Base-by-base conservation (phyloP, 2,797 vertebrate genomes). In the Propithecus perrieri region DNA sequence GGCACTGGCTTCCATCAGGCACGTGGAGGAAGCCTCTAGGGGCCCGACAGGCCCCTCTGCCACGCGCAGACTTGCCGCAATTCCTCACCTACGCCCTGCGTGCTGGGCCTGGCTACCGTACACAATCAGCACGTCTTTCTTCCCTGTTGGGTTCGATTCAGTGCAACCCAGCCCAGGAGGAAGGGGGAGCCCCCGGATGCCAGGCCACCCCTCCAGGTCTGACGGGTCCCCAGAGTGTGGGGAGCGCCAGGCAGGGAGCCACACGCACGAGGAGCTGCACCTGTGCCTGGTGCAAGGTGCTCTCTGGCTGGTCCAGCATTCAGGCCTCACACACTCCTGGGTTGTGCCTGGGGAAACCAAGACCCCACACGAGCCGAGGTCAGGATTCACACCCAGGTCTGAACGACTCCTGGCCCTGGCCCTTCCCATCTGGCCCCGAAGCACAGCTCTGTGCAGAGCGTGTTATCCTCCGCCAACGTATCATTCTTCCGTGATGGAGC, bases 101-200 rank as follows among this genome's bases (percentile, higher is more conserved):
- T 1, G 2, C 35, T 22, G 0, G 2, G 85, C 53, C 22, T 5
- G 12, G 30, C 0, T 18, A 15, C 38, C 11, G 2, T 4, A 35
- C 14, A n/a, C 2, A 0, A 59, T 89, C 59, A 24, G 48, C 28
- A 46, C 2, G 14, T 8, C 28, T 33, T n/a, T 43, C 35, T 38
- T 26, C 38, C 80, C 41, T 61, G 30, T 11, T 53, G 43, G 74
- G 30, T 61, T 81, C 57, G 35, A 35, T 30, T 85, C 41, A 80
- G 26, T 50, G 43, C 63, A 28, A 69, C 8, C 35, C 22, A 65
- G 30, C 80, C 76, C 20, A 12, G 53, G 80, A 85, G 57, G 55
- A 75, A 84, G 67, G 50, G 53, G 43, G 48, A 24, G 86, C 33
- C 11, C 30, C 38, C 9, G 7, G 18, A 55, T 1, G 46, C 43